These are phyloP conservation scores for Elymnias hypermnestra DNA, from an alignment of 1,140 invertebrate species.

Conservation along the genomic window DNA sequence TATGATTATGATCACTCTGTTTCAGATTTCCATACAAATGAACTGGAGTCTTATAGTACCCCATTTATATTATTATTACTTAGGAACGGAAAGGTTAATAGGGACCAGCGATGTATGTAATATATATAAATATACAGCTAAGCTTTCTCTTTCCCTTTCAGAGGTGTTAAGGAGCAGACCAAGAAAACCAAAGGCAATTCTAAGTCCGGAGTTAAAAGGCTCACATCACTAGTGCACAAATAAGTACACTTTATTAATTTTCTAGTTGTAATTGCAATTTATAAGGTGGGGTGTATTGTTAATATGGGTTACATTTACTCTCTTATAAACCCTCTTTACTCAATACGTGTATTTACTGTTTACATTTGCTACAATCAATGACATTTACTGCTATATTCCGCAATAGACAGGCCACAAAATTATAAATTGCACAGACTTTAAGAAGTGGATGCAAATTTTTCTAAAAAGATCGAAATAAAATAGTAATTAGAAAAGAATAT, in stretches of 20 bases:
- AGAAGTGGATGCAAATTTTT: neutral
- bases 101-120: too few species aligned
- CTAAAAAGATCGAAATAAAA: neutral
- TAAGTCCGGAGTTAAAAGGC: slow-evolving; percentile 53
- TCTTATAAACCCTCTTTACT: slow-evolving; percentile 1
- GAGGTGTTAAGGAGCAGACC: slow-evolving; percentile 70
- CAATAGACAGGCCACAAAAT: too few species aligned
- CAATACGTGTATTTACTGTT: slow-evolving; percentile 2
- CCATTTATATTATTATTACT: too few species aligned
- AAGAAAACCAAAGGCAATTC: slow-evolving; percentile 62
- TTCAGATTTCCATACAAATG: too few species aligned
- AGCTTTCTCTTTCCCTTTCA: slow-evolving; percentile 39
- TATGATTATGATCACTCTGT: too few species aligned
- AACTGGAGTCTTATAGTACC: too few species aligned
- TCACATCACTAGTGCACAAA: slow-evolving; percentile 63
- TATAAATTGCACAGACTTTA: neutral
- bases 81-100: too few species aligned
- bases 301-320: slow-evolving; percentile 2
- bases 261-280: slow-evolving; percentile 4
- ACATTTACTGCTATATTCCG: neutral
- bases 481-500: too few species aligned
- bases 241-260: slow-evolving; percentile 29
- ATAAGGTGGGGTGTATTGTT: slow-evolving; percentile 3
- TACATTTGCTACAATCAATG: slow-evolving; percentile 1
- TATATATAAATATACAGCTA: too few species aligned